These are phyloP conservation scores for Leptocoma aspasia DNA, from an alignment of 2,113 vertebrate genomes.

Conservation along the genomic window DNA sequence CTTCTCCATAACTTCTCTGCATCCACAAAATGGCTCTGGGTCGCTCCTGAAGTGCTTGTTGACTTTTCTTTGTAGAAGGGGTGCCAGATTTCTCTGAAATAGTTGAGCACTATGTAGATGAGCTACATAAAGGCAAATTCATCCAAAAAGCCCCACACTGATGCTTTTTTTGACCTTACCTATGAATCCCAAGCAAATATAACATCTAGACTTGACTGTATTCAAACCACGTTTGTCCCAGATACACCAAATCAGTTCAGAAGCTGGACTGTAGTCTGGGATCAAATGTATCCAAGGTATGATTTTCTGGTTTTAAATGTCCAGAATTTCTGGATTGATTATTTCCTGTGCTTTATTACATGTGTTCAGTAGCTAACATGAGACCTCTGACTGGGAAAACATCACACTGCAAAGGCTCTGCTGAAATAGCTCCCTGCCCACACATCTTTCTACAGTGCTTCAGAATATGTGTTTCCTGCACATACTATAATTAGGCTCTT, in stretches of 20 bases:
- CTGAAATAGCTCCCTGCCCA: constrained; percentile 43
- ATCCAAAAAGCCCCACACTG: not conserved
- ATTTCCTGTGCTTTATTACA: not conserved
- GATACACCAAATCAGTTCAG: not conserved
- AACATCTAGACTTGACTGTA: not conserved
- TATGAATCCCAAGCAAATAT: not conserved
- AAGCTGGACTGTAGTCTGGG: not conserved
- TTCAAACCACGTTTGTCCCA: not conserved
- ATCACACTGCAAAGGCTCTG: not conserved
- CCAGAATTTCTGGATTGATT: not conserved
- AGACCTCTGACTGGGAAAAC: not conserved
- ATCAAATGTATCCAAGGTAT: not conserved
- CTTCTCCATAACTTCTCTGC: not conserved
- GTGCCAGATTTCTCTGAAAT: not conserved
- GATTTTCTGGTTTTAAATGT: not conserved
- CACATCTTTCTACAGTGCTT: constrained; percentile 32
- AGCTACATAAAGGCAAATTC: not conserved
- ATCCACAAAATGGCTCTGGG: not conserved
- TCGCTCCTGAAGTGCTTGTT: not conserved
- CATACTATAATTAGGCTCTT: constrained; percentile 29
- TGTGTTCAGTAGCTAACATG: not conserved
- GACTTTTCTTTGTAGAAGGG: not conserved
- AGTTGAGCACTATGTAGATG: not conserved
- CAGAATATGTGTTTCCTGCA: constrained; percentile 31
- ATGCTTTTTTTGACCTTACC: not conserved